A percentile compares a stretch with the other conserved stretches of the same genome.
These are phyloP conservation scores for Laspeyria flexula DNA, from an alignment of 2,888 invertebrate species.

Conservation along the genomic window DNA sequence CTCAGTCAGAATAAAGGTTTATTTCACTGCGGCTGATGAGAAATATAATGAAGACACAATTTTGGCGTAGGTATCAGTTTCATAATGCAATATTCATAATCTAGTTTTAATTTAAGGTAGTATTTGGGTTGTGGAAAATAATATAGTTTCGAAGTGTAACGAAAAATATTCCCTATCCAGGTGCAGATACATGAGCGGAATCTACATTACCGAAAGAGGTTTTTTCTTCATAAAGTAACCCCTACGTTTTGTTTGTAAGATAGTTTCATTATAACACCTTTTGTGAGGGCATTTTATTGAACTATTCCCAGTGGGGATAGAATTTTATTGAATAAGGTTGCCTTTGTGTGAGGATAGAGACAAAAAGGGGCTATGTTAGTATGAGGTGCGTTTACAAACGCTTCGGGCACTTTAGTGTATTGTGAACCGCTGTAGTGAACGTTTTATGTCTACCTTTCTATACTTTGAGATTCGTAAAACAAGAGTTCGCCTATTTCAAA, in stretches of 20 bases:
- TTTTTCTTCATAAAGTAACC: constrained; percentile 36
- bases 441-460: constrained; percentile 5
- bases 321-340: constrained; percentile 46
- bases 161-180: background rate
- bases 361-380: constrained; percentile 21
- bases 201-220: constrained; percentile 18
- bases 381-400: constrained; percentile 24
- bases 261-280: constrained; percentile 48
- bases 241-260: constrained; percentile 42
- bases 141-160: background rate
- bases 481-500: background rate
- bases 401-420: constrained; percentile 11
- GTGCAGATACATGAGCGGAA: constrained; percentile 1
- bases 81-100: too few relatives aligned
- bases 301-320: constrained; percentile 37
- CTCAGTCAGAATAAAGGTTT: too few relatives aligned
- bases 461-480: background rate
- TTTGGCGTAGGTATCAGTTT: too few relatives aligned
- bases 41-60: too few relatives aligned
- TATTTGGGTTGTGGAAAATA: background rate
- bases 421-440: constrained; percentile 8
- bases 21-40: too few relatives aligned
- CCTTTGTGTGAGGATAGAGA: constrained; percentile 34
- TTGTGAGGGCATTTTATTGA: constrained; percentile 43
- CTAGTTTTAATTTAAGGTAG: background rate